Evolutionary conservation across 2,888 invertebrate species (phyloP).

Genomic region (Dicranocentrus wangi): DNA sequence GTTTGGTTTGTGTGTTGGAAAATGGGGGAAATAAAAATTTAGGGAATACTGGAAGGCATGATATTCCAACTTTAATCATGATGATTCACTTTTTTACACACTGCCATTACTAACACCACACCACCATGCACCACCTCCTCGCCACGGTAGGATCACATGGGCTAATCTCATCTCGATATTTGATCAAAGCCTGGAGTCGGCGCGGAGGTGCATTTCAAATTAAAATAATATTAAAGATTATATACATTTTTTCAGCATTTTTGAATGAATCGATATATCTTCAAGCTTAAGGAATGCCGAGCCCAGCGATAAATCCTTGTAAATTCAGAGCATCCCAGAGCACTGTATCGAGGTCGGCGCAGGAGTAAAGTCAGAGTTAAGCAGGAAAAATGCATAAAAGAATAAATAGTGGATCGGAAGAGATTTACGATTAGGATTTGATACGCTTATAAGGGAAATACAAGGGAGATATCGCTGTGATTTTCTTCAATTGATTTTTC

Average conservation of each 20-base stretch:
- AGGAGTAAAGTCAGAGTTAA: conserved; percentile 16
- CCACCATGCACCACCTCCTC: conserved; percentile 17
- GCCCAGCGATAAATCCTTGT: conserved; percentile 19
- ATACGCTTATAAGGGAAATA: conserved; percentile 54
- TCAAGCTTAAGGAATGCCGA: conserved; percentile 33
- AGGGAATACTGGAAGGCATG: conserved; percentile 47
- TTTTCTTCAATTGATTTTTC: conserved; percentile 56
- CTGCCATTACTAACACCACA: not conserved
- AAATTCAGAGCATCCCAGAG: not conserved
- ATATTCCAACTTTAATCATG: conserved; percentile 9
- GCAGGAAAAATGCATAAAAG: conserved; percentile 13
- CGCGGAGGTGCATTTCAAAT: conserved; percentile 43
- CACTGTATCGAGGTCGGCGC: not conserved
- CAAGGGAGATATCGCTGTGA: conserved; percentile 26
- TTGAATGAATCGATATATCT: conserved; percentile 29
- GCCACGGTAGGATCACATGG: no score
- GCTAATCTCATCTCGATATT: conserved; percentile 15
- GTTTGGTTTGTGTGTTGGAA: not conserved
- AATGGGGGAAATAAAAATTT: conserved; percentile 7
- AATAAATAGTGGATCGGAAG: conserved; percentile 17
- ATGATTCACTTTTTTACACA: conserved; percentile 26
- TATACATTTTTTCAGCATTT: conserved; percentile 20
- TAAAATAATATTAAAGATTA: conserved; percentile 56
- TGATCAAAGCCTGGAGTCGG: not conserved
- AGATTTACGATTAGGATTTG: conserved; percentile 58